phyloP scores from a whole-genome alignment of 2,888 invertebrate species.

The Thera obeliscata region DNA sequence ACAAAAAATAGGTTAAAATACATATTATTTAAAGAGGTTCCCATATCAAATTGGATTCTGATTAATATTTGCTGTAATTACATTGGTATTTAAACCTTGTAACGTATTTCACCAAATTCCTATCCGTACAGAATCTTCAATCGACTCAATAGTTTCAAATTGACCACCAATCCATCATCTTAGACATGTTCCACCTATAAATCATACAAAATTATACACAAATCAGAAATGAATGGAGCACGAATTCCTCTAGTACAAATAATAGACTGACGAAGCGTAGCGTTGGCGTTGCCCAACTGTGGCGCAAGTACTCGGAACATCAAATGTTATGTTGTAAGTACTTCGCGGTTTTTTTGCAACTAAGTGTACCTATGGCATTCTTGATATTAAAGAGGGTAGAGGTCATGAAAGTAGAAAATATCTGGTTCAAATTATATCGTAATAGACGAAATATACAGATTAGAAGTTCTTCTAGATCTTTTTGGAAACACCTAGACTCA shows the following conservation, averaged over 20 bases:
- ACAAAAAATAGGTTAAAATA: too few relatives aligned
- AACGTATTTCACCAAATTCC: too few relatives aligned
- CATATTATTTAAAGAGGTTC: too few relatives aligned
- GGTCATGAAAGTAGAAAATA: background rate
- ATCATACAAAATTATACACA: conserved; percentile 29
- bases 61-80: too few relatives aligned
- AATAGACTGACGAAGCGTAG: conserved; percentile 30
- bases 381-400: conserved; percentile 7
- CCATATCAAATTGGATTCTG: too few relatives aligned
- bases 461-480: too few relatives aligned
- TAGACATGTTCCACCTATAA: conserved; percentile 12
- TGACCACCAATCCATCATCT: conserved; percentile 10
- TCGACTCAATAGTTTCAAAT: conserved; percentile 3
- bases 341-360: conserved; percentile 33
- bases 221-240: conserved; percentile 28
- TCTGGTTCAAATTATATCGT: background rate
- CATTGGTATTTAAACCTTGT: too few relatives aligned
- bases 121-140: background rate
- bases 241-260: conserved; percentile 28
- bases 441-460: too few relatives aligned
- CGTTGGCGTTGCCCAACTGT: conserved; percentile 39
- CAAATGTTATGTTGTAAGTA: conserved; percentile 29
- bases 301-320: conserved; percentile 31
- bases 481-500: too few relatives aligned
- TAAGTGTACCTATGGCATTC: conserved; percentile 14